phyloP scores from a whole-genome alignment of 2,888 invertebrate genomes.

The Mesopsocus fuscifrons region DNA sequence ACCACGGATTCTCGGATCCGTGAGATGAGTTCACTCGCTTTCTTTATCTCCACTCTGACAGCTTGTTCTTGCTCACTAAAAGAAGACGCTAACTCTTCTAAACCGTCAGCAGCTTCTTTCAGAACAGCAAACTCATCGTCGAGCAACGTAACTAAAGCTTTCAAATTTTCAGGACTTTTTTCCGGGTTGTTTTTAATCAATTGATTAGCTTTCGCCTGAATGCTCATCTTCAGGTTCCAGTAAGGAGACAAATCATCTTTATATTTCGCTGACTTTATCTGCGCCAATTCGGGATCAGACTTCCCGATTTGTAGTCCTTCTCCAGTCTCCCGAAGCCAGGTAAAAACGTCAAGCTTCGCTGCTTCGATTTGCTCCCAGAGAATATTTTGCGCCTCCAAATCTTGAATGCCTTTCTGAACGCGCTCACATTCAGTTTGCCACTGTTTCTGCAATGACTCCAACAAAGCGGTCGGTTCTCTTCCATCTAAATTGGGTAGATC shows the following conservation, averaged over 20 bases:
- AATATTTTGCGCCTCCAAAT: slow-evolving; percentile 68
- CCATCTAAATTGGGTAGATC: slow-evolving; percentile 44
- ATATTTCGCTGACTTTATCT: slow-evolving; percentile 60
- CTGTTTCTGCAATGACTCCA: slow-evolving; percentile 34
- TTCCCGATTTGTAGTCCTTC: slow-evolving; percentile 52
- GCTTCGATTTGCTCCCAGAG: slow-evolving; percentile 87
- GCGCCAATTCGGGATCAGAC: slow-evolving; percentile 62
- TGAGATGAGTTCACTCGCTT: slow-evolving; percentile 45
- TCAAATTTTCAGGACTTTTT: slow-evolving; percentile 45
- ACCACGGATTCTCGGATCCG: slow-evolving; percentile 65
- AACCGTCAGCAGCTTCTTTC: slow-evolving; percentile 46
- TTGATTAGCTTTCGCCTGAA: slow-evolving; percentile 61
- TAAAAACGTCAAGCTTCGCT: slow-evolving; percentile 58
- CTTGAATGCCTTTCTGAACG: slow-evolving; percentile 25
- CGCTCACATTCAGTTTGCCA: slow-evolving; percentile 26
- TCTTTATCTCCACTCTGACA: slow-evolving; percentile 51
- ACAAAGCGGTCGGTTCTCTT: slow-evolving; percentile 25
- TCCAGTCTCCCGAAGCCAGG: slow-evolving; percentile 71
- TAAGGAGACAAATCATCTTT: slow-evolving; percentile 68
- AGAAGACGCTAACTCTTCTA: slow-evolving; percentile 51
- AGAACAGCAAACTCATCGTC: slow-evolving; percentile 60
- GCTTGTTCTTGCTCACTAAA: slow-evolving; percentile 55
- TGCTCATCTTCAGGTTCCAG: slow-evolving; percentile 52
- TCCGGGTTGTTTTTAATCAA: slow-evolving; percentile 55
- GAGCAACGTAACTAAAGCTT: slow-evolving; percentile 42